phyloP scores from a whole-genome alignment of 2,113 vertebrate genomes.

The Sander vitreus region DNA sequence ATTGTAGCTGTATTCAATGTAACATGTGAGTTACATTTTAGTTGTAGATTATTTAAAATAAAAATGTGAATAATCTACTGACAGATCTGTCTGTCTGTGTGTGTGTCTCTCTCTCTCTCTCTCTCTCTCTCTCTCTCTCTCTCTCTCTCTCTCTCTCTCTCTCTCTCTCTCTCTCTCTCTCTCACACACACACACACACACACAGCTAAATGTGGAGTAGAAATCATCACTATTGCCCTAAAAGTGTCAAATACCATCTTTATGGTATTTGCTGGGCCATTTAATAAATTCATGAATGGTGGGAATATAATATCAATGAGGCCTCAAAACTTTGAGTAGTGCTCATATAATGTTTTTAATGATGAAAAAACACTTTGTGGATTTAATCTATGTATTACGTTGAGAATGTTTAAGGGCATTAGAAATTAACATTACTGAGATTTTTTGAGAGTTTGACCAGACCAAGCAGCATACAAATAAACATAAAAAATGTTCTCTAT shows the following conservation, averaged over 20 bases:
- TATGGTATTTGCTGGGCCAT: conserved; percentile 38
- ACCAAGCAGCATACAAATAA: neutral
- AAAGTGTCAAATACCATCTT: conserved; percentile 67
- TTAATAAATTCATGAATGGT: conserved; percentile 60
- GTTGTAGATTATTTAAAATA: conserved; percentile 11
- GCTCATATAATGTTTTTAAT: conserved; percentile 11
- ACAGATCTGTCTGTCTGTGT: conserved; percentile 14
- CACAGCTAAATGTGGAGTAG: conserved; percentile 33
- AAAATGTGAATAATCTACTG: conserved; percentile 10
- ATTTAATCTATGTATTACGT: neutral
- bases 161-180: neutral
- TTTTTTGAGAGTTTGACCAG: neutral
- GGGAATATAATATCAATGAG: conserved; percentile 42
- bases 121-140: neutral
- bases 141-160: too few species aligned
- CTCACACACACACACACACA: neutral
- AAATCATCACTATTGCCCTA: conserved; percentile 44
- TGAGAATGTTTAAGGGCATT: neutral
- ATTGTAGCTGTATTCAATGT: neutral
- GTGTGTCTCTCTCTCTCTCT: too few species aligned
- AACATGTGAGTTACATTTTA: neutral
- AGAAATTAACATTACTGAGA: neutral
- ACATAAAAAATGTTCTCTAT: too few species aligned
- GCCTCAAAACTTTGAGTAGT: conserved; percentile 8
- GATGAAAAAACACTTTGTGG: neutral